These are phyloP conservation scores for Sminthurides bifidus DNA, from an alignment of 1,140 invertebrate genomes.

Conservation along the genomic window DNA sequence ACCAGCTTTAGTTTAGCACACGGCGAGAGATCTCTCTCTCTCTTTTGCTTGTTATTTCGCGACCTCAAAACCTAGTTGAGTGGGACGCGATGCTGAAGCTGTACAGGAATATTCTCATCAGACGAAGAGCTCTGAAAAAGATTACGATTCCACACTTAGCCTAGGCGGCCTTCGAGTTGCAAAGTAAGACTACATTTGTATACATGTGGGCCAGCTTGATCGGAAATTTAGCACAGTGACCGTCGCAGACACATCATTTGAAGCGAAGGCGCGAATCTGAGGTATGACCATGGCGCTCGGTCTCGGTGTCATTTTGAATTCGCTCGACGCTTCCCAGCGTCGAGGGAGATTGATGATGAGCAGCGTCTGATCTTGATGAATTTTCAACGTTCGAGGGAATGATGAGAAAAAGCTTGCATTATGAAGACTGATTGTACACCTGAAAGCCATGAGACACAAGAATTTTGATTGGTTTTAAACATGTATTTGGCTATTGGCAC, in stretches of 20 bases:
- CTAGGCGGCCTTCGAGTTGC: background rate
- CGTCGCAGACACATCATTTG: too few species aligned
- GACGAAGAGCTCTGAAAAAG: slow-evolving; percentile 5
- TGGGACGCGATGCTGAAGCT: slow-evolving; percentile 4
- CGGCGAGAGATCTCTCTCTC: too few species aligned
- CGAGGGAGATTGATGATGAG: background rate
- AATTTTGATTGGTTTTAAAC: background rate
- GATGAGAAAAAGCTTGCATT: background rate
- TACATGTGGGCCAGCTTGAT: background rate
- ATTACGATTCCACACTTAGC: background rate
- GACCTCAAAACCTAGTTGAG: slow-evolving; percentile 31
- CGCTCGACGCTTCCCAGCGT: background rate
- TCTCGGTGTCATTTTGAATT: too few species aligned
- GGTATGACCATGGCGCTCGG: too few species aligned
- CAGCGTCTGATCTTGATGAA: background rate
- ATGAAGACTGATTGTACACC: background rate
- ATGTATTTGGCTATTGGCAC: background rate
- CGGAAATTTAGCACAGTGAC: background rate
- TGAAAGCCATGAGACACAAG: background rate
- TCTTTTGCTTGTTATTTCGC: too few species aligned
- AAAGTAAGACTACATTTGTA: background rate
- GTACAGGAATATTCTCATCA: background rate
- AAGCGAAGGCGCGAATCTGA: too few species aligned
- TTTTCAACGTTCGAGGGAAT: background rate
- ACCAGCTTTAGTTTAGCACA: too few species aligned